Evolutionary conservation across 2,888 invertebrate genomes (phyloP).

Genomic region (Onchidella celtica): DNA sequence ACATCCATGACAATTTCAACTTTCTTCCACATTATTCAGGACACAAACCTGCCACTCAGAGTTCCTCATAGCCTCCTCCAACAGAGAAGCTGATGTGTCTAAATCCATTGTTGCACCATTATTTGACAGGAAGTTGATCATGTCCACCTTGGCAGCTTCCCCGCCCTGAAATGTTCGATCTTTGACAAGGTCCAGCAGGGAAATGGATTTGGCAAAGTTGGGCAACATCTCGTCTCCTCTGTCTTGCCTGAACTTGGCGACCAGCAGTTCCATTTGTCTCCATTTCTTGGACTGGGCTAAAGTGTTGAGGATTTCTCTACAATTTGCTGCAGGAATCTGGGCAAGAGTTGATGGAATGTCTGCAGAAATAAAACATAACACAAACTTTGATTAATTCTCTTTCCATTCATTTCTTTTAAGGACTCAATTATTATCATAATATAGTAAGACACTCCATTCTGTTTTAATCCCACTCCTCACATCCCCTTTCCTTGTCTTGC

Average conservation of each 20-base stretch:
- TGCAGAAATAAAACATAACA: background rate
- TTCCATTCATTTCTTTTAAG: too few relatives aligned
- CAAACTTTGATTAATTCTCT: background rate
- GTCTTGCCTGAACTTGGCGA: background rate
- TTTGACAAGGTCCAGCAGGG: slow-evolving; percentile 37
- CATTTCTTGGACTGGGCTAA: slow-evolving; percentile 5
- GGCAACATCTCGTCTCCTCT: slow-evolving; percentile 6
- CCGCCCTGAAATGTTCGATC: slow-evolving; percentile 37
- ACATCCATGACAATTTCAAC: too few relatives aligned
- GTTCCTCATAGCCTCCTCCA: slow-evolving; percentile 15
- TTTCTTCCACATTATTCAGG: too few relatives aligned
- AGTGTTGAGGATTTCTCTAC: background rate
- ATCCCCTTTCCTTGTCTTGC: too few relatives aligned
- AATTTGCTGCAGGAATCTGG: slow-evolving; percentile 20
- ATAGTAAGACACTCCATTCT: too few relatives aligned
- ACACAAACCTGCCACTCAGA: slow-evolving; percentile 25
- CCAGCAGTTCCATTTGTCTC: slow-evolving; percentile 23
- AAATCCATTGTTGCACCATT: slow-evolving; percentile 6
- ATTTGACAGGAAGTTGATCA: slow-evolving; percentile 16
- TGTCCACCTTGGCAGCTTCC: slow-evolving; percentile 38
- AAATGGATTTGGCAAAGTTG: slow-evolving; percentile 48
- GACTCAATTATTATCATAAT: too few relatives aligned
- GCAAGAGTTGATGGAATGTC: slow-evolving; percentile 6
- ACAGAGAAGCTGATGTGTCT: background rate
- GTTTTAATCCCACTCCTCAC: too few relatives aligned